A percentile compares a stretch with the other conserved stretches of the same genome.
These are phyloP conservation scores for Grus americana DNA, from an alignment of 2,113 vertebrate genomes.

Conservation along the genomic window DNA sequence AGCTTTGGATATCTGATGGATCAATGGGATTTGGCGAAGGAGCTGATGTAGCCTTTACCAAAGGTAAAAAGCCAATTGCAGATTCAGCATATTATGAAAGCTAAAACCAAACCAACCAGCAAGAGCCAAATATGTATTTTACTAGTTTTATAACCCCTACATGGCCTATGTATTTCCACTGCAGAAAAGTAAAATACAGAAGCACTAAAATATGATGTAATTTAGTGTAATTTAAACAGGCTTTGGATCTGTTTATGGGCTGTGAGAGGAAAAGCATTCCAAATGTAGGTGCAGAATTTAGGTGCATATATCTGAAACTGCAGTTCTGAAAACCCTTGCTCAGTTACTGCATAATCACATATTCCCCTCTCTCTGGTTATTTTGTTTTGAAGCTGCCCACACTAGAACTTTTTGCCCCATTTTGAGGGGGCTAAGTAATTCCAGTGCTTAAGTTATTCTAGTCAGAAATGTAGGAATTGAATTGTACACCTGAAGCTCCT, in stretches of 20 bases:
- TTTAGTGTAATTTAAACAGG: not conserved
- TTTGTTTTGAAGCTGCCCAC: not conserved
- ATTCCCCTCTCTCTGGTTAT: not conserved
- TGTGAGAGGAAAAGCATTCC: not conserved
- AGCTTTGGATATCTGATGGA: conserved; percentile 83
- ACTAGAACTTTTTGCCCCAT: not conserved
- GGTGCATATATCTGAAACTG: not conserved
- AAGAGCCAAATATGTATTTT: not conserved
- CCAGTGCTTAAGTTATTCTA: not conserved
- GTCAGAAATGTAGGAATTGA: not conserved
- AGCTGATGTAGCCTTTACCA: conserved; percentile 79
- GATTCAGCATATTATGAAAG: not conserved
- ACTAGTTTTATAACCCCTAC: not conserved
- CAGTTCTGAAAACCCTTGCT: not conserved
- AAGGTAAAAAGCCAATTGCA: conserved; percentile 67
- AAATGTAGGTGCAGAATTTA: not conserved
- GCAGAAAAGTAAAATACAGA: not conserved
- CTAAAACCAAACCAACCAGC: not conserved
- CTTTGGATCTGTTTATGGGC: not conserved
- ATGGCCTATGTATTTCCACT: not conserved
- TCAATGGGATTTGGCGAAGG: conserved; percentile 85
- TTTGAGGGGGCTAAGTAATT: not conserved
- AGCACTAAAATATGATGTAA: not conserved
- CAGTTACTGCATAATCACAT: not conserved
- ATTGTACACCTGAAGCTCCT: not conserved